Percentiles rank a stretch among this genome's conserved stretches.
Evolutionary conservation across 2,888 invertebrate genomes (phyloP).

Genomic region (Brachypterus glaber): DNA sequence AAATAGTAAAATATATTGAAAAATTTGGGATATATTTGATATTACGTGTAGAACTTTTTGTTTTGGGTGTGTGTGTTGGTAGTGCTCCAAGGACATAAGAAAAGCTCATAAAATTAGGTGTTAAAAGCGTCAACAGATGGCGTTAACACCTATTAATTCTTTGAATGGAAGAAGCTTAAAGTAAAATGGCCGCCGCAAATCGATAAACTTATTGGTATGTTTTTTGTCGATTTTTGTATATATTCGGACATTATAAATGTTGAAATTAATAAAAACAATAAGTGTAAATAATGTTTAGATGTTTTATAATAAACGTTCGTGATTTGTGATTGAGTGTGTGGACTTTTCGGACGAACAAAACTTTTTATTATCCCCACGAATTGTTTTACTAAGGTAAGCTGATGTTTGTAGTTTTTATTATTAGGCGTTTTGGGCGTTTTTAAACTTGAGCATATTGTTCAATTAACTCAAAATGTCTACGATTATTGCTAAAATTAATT

Average conservation of each 20-base stretch:
- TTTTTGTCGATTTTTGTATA: constrained; percentile 27
- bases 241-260: constrained; percentile 24
- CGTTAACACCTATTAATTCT: too few relatives aligned
- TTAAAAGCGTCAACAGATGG: constrained; percentile 13
- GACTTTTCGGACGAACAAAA: constrained; percentile 8
- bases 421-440: constrained; percentile 2
- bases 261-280: constrained; percentile 13
- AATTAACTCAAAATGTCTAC: not conserved
- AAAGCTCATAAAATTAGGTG: constrained; percentile 10
- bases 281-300: constrained; percentile 16
- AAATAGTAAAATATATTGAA: too few relatives aligned
- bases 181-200: constrained; percentile 35
- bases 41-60: too few relatives aligned
- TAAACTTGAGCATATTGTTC: constrained; percentile 7
- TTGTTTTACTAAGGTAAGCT: constrained; percentile 32
- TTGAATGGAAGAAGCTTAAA: constrained; percentile 23
- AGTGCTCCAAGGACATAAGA: constrained; percentile 8
- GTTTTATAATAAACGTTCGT: constrained; percentile 14
- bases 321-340: constrained; percentile 7
- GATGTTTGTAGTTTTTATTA: constrained; percentile 19
- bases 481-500: not conserved
- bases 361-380: constrained; percentile 30
- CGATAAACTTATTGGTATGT: constrained; percentile 34
- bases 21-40: too few relatives aligned
- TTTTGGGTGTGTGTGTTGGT: constrained; percentile 1